Evolutionary conservation across 2,797 vertebrate genomes (phyloP).

Genomic region (Notolepis coatsorum): DNA sequence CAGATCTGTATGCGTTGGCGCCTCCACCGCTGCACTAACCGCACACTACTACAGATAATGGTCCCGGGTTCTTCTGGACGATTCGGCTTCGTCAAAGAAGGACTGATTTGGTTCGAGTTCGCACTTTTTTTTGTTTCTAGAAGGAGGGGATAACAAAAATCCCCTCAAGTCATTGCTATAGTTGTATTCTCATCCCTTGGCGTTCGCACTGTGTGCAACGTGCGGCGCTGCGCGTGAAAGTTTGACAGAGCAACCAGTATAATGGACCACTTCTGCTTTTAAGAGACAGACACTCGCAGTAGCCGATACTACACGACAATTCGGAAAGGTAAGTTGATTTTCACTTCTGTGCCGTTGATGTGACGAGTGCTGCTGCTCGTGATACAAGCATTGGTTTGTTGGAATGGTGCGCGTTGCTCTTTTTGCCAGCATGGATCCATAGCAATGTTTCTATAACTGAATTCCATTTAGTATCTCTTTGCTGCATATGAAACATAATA

Average conservation of each 20-base stretch:
- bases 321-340: conserved; percentile 82
- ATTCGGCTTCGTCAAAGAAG: conserved; percentile 64
- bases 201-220: conserved; percentile 25
- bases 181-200: conserved; percentile 16
- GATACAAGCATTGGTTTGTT: conserved; percentile 24
- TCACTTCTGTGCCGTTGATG: background rate
- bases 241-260: conserved; percentile 79
- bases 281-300: conserved; percentile 53
- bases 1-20: conserved; percentile 84
- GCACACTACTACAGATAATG: conserved; percentile 79
- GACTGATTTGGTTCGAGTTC: conserved; percentile 35
- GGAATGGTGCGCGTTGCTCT: conserved; percentile 4
- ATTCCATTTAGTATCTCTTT: background rate
- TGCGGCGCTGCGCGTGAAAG: conserved; percentile 80
- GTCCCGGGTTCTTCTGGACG: conserved; percentile 80
- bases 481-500: too few species aligned
- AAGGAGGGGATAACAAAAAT: conserved; percentile 44
- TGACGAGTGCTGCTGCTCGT: conserved; percentile 1
- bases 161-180: conserved; percentile 34
- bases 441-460: conserved; percentile 1
- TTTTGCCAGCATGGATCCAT: conserved; percentile 13
- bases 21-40: conserved; percentile 82
- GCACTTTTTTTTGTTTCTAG: conserved; percentile 19
- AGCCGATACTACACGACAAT: conserved; percentile 47
- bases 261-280: conserved; percentile 77